phyloP scores from a whole-genome alignment of 1,140 invertebrate genomes.

The Polyergus mexicanus region DNA sequence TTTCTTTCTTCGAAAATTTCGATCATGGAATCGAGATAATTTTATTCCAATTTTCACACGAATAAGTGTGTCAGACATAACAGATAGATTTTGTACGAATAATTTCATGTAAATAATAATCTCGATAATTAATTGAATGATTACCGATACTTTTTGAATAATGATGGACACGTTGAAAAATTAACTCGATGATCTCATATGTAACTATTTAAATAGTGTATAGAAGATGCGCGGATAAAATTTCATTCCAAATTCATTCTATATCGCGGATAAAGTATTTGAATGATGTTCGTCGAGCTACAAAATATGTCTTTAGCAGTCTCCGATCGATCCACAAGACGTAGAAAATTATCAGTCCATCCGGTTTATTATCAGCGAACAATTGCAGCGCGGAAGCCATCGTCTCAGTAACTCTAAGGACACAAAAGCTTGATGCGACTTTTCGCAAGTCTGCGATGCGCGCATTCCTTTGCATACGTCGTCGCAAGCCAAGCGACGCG shows the following conservation, averaged over 20 bases:
- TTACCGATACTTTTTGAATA: neutral
- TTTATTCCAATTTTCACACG: too few relatives aligned
- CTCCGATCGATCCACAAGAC: neutral
- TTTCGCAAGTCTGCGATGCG: neutral
- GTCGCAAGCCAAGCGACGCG: neutral
- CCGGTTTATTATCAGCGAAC: neutral
- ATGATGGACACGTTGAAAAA: neutral
- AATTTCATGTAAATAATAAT: neutral
- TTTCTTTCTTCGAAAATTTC: too few relatives aligned
- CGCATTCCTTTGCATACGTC: neutral
- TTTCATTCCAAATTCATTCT: neutral
- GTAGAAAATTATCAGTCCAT: slow-evolving; percentile 4
- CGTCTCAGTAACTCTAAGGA: neutral
- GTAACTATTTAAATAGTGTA: neutral
- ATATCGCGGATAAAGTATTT: neutral
- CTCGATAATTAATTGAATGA: neutral
- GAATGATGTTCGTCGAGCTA: neutral
- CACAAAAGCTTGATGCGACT: slow-evolving; percentile 7
- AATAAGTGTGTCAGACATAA: neutral
- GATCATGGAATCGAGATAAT: too few relatives aligned
- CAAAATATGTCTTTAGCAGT: neutral
- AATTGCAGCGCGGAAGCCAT: neutral
- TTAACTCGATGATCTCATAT: neutral
- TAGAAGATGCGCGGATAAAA: neutral
- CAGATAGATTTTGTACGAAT: neutral